phyloP scores from a whole-genome alignment of 2,888 invertebrate species.

The Zygogramma bicolorata region DNA sequence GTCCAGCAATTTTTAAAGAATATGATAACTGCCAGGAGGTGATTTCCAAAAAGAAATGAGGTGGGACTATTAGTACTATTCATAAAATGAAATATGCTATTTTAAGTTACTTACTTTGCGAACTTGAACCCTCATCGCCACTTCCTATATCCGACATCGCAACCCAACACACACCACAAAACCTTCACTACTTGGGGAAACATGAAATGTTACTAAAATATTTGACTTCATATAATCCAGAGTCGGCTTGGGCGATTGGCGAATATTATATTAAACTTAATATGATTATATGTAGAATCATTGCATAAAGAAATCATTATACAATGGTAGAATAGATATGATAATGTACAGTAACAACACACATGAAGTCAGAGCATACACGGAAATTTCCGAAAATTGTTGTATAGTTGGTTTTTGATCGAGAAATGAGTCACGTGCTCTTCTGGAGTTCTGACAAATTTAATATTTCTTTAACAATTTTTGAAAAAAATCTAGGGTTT shows the following conservation, averaged over 20 bases:
- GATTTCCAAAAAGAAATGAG: neutral
- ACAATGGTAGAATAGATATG: no score
- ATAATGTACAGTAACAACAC: no score
- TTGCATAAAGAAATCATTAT: no score
- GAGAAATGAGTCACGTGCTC: no score
- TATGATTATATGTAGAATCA: neutral
- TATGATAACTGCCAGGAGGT: neutral
- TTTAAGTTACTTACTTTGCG: constrained; percentile 77
- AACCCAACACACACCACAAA: constrained; percentile 63
- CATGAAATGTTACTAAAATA: constrained; percentile 56
- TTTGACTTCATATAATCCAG: neutral
- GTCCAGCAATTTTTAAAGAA: constrained; percentile 31
- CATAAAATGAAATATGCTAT: constrained; percentile 32
- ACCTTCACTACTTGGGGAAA: constrained; percentile 63
- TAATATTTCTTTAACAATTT: no score
- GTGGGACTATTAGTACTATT: constrained; percentile 14
- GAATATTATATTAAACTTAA: neutral
- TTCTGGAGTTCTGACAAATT: no score
- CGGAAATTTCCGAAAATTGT: no score
- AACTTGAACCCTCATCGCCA: constrained; percentile 83
- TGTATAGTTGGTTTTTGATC: no score
- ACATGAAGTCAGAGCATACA: no score
- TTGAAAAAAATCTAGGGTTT: no score
- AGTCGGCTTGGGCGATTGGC: neutral
- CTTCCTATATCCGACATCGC: constrained; percentile 84